Conservation (phyloP, 2,888 invertebrate genomes). For the Spisula solida region DNA sequence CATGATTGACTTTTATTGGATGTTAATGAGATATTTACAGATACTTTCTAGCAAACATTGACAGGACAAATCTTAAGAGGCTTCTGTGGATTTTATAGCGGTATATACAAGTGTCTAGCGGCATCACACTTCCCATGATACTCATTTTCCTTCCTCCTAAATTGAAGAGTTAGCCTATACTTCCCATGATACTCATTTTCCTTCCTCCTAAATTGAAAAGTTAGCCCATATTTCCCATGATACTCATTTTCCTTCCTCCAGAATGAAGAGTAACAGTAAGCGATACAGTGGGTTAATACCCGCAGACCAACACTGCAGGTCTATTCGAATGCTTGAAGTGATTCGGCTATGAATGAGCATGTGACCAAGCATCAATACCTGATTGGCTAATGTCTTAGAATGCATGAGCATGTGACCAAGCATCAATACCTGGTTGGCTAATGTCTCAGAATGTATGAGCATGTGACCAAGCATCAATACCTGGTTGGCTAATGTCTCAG, state of each 20-base stretch:
- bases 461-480: too few species aligned
- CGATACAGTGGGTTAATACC: neutral
- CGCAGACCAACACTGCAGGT: too few species aligned
- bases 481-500: too few species aligned
- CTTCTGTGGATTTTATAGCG: neutral
- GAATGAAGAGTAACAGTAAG: neutral
- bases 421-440: too few species aligned
- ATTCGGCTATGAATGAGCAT: too few species aligned
- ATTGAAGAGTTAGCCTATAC: neutral
- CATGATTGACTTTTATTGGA: constrained; percentile 25
- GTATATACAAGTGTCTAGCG: neutral
- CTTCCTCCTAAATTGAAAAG: neutral
- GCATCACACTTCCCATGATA: neutral
- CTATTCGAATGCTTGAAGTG: too few species aligned
- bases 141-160: neutral
- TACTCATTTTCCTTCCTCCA: neutral
- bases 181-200: neutral
- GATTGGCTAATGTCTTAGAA: too few species aligned
- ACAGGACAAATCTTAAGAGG: constrained; percentile 22
- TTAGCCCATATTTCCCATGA: neutral
- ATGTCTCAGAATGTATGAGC: too few species aligned
- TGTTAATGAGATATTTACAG: constrained; percentile 29
- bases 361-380: too few species aligned
- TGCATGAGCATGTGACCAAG: too few species aligned
- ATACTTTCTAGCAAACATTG: neutral